A percentile compares a stretch with the other conserved stretches of the same genome.
phyloP scores from a whole-genome alignment of 1,140 invertebrate genomes.

The Drosophila pallidifrons region DNA sequence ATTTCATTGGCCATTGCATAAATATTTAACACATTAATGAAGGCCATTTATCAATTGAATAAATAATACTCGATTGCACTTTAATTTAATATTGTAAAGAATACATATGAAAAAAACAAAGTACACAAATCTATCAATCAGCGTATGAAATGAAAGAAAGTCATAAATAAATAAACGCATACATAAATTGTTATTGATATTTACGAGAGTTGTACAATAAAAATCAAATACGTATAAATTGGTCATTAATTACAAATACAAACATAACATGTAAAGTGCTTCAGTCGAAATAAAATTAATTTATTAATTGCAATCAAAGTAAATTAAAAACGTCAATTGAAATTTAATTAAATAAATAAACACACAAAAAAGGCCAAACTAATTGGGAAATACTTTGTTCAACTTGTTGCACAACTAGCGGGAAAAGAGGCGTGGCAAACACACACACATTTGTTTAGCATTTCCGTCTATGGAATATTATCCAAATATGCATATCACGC shows the following conservation, averaged over 20 bases:
- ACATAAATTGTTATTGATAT: slow-evolving; percentile 15
- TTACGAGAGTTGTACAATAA: slow-evolving; percentile 12
- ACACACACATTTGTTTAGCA: slow-evolving; percentile 57
- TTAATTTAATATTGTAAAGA: slow-evolving; percentile 7
- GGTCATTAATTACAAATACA: slow-evolving; percentile 12
- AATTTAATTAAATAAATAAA: slow-evolving; percentile 27
- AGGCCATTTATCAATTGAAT: background rate
- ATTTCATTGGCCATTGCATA: background rate
- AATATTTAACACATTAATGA: slow-evolving; percentile 10
- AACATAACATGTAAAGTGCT: background rate
- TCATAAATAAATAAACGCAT: slow-evolving; percentile 29
- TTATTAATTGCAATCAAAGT: slow-evolving; percentile 25
- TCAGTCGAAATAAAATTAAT: slow-evolving; percentile 19
- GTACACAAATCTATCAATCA: slow-evolving; percentile 17
- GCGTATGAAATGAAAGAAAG: slow-evolving; percentile 11
- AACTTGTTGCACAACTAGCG: slow-evolving; percentile 32
- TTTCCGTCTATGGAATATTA: slow-evolving; percentile 63
- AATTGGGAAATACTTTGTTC: slow-evolving; percentile 3
- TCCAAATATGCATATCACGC: slow-evolving; percentile 71
- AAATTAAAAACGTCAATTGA: slow-evolving; percentile 18
- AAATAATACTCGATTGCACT: slow-evolving; percentile 12
- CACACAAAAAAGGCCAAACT: background rate
- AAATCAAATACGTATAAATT: slow-evolving; percentile 28
- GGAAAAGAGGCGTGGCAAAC: background rate
- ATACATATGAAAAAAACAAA: background rate